phyloP scores from a whole-genome alignment of 2,113 vertebrate species.

The Variabilichromis moorii region DNA sequence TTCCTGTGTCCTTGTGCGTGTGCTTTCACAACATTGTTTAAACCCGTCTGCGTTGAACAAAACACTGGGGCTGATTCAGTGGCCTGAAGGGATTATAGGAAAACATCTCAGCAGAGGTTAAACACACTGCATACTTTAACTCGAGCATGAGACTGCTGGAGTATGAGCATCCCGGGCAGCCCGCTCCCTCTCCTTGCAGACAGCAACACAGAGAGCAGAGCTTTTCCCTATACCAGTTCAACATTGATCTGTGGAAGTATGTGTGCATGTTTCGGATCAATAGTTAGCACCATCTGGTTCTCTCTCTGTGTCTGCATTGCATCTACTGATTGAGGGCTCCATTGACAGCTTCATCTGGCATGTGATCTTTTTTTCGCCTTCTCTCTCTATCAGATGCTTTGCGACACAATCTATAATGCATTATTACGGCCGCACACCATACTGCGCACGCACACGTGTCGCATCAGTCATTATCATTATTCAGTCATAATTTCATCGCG shows the following conservation, averaged over 20 bases:
- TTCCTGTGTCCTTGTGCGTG: constrained; percentile 4
- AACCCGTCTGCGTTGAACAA: neutral
- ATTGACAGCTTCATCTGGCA: constrained; percentile 57
- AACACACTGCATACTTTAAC: neutral
- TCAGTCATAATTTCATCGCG: neutral
- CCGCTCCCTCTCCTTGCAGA: neutral
- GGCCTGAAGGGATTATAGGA: neutral
- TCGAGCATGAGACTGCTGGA: neutral
- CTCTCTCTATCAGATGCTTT: constrained; percentile 6
- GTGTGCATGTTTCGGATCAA: constrained; percentile 49
- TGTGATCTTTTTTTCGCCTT: constrained; percentile 16
- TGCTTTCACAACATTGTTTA: neutral
- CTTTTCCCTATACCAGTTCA: constrained; percentile 19
- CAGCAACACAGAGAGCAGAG: constrained; percentile 13
- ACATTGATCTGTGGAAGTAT: constrained; percentile 49
- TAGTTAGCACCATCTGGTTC: constrained; percentile 48
- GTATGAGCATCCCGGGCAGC: neutral
- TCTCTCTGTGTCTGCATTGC: constrained; percentile 7
- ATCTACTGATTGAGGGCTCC: constrained; percentile 43
- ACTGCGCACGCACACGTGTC: neutral
- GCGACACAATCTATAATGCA: constrained; percentile 44
- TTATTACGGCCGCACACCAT: constrained; percentile 36
- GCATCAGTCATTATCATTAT: neutral
- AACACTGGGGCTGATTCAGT: neutral
- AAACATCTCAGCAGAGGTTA: neutral